Base-by-base conservation (phyloP, 2,113 vertebrate species). In the Bombycilla garrulus region DNA sequence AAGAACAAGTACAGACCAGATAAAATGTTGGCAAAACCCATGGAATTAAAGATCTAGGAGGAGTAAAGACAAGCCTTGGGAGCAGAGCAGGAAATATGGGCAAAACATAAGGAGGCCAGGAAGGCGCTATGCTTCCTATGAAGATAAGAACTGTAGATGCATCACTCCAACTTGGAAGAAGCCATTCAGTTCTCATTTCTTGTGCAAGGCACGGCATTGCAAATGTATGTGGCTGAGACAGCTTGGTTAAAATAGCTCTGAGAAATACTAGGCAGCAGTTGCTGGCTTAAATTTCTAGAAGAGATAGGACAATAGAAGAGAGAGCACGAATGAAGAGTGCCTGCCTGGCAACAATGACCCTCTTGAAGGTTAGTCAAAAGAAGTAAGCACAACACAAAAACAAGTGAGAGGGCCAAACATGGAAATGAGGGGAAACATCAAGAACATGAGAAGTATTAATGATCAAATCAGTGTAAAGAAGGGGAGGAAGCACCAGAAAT, bases 81-180 rank as follows among this genome's bases (percentile, higher is more conserved):
- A 9, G 47, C 9, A 81, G 26, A 74, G 31, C 9, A 95, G 14
- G 22, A 35, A 83, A 86, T 3, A 12, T 12, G 40, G 29, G 6
- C 25, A n/a, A 62, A 66, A 65, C 70, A 38, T 28, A 83, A 16
- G 66, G 31, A 36, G 28, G 10, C 25, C n/a, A 38, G 14, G 53
- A 44, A 58, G 36, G 19, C 0, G 0, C 10, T 36, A 2, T 7
- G 6, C 10, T 19, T 72, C 44, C 12, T 40, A 21, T 14, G 7
- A 90, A 72, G 31, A 25, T 35, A 12, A 67, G 53, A 74, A 51
- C 20, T 47, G 18, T 35, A 38, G 40, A 65, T 18, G 38, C 0
- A 2, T 33, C 25, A 51, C 8, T 71, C 73, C 3, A 5, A 29
- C 28, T 58, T n/a, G 15, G 25, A 76, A 57, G 16, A 70, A 58